Conservation (phyloP, 2,888 invertebrate species). For the Hypercompe scribonia region DNA sequence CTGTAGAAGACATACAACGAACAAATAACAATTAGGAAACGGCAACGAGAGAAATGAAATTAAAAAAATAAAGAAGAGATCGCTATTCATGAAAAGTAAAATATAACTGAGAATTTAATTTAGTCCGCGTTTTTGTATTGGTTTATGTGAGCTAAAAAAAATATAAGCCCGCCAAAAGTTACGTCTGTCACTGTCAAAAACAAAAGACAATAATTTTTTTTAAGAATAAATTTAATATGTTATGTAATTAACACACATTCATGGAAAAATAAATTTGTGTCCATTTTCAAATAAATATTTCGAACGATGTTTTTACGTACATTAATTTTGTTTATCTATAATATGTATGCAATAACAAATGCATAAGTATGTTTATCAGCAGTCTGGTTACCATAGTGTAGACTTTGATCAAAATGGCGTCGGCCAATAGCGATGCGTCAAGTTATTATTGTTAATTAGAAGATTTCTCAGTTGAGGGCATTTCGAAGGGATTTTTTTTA, state of each 20-base stretch:
- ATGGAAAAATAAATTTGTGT: too few species aligned
- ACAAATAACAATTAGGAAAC: slow-evolving; percentile 37
- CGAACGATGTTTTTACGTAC: too few species aligned
- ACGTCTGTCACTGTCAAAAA: background rate
- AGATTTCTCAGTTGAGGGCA: too few species aligned
- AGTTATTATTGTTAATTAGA: too few species aligned
- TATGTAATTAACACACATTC: too few species aligned
- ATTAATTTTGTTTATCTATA: too few species aligned
- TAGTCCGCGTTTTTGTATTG: background rate
- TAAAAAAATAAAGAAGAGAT: slow-evolving; percentile 7
- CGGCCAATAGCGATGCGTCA: too few species aligned
- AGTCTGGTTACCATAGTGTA: too few species aligned
- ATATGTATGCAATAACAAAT: too few species aligned
- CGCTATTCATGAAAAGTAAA: background rate
- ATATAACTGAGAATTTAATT: background rate
- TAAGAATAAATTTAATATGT: background rate
- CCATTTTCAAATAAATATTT: background rate
- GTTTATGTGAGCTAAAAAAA: background rate
- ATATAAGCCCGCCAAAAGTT: background rate
- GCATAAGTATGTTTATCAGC: too few species aligned
- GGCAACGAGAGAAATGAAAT: slow-evolving; percentile 33
- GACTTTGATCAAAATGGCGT: too few species aligned
- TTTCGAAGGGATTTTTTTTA: background rate
- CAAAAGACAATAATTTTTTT: background rate
- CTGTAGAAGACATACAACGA: slow-evolving; percentile 49